Evolutionary conservation across 2,888 invertebrate genomes (phyloP).

Genomic region (Stenurella melanura): DNA sequence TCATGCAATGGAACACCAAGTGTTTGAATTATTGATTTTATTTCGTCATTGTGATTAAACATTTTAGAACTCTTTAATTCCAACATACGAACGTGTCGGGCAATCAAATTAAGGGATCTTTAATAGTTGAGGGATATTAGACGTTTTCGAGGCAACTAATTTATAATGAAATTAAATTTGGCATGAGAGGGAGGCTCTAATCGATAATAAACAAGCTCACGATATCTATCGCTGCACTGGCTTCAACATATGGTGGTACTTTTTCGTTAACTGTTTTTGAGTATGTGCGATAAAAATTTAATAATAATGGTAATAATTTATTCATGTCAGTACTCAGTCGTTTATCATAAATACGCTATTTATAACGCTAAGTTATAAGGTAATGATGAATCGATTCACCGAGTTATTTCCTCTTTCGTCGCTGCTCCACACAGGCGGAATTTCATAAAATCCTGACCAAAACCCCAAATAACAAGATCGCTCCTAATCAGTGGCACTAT

Average conservation of each 20-base stretch:
- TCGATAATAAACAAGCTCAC: background rate
- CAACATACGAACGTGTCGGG: background rate
- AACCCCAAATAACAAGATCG: too few species aligned
- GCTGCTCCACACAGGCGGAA: too few species aligned
- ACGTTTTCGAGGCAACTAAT: background rate
- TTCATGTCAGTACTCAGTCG: too few species aligned
- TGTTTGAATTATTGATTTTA: conserved; percentile 56
- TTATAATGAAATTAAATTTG: background rate
- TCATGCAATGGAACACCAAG: conserved; percentile 58
- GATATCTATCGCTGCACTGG: background rate
- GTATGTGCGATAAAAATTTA: too few species aligned
- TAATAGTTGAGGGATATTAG: background rate
- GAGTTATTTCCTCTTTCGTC: too few species aligned
- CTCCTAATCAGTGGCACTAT: too few species aligned
- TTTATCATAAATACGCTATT: too few species aligned
- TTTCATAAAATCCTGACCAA: too few species aligned
- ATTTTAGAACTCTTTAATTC: conserved; percentile 3
- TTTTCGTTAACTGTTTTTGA: too few species aligned
- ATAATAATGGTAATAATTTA: too few species aligned
- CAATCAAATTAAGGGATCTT: background rate
- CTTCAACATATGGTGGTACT: background rate
- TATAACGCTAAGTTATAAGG: too few species aligned
- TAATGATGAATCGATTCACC: too few species aligned
- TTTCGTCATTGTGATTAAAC: conserved; percentile 36
- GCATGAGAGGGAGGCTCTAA: background rate